Conservation (phyloP, 2,113 vertebrate species). For the Rhombomys opimus region DNA sequence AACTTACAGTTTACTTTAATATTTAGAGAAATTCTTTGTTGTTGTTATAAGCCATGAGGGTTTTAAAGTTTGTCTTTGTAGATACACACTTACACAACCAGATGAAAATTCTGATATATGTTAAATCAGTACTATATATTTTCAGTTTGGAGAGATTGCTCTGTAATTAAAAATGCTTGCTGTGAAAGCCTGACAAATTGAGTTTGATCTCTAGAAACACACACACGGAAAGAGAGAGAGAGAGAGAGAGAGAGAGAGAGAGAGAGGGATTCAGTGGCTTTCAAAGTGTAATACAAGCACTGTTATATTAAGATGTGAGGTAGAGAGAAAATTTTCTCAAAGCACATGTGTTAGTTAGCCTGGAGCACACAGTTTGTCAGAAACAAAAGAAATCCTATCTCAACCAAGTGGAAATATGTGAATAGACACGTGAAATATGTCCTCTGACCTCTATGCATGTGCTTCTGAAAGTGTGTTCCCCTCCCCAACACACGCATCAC, state of each 20-base stretch:
- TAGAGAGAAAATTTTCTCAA: not conserved
- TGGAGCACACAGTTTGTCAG: not conserved
- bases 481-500: too few relatives aligned
- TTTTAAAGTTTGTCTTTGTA: not conserved
- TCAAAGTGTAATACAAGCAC: not conserved
- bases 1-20: not conserved
- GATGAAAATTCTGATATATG: not conserved
- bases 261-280: not conserved
- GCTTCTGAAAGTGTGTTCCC: not conserved
- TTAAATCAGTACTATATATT: not conserved
- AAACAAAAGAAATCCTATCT: not conserved
- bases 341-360: too few relatives aligned
- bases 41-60: not conserved
- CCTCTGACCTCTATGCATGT: not conserved
- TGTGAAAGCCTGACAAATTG: not conserved
- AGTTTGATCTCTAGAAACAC: not conserved
- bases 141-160: not conserved
- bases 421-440: not conserved
- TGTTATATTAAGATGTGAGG: not conserved
- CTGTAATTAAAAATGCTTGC: not conserved
- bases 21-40: not conserved
- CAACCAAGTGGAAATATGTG: not conserved
- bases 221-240: too few relatives aligned
- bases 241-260: too few relatives aligned
- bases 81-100: not conserved